These are phyloP conservation scores for Thalassarche chlororhynchos DNA, from an alignment of 2,113 vertebrate genomes.

Conservation along the genomic window DNA sequence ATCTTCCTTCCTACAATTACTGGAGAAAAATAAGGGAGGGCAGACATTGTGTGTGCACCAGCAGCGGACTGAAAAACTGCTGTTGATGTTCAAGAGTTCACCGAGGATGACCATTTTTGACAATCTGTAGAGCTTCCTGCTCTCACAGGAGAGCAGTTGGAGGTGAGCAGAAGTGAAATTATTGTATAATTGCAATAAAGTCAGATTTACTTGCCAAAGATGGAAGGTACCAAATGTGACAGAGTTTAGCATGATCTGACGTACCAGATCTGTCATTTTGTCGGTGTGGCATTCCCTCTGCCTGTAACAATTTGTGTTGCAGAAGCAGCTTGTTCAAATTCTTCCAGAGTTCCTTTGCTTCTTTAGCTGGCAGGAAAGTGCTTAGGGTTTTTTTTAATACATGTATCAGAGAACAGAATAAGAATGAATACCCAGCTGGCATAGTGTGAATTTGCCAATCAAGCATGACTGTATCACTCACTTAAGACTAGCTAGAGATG, in stretches of 20 bases:
- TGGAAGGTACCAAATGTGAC: not conserved
- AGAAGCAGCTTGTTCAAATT: constrained; percentile 10
- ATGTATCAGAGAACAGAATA: constrained; percentile 30
- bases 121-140: not conserved
- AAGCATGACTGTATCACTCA: constrained; percentile 7
- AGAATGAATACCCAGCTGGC: constrained; percentile 49
- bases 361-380: not conserved
- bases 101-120: not conserved
- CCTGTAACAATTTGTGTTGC: not conserved
- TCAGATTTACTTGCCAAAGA: not conserved
- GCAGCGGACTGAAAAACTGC: not conserved
- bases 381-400: not conserved
- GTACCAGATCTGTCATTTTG: not conserved
- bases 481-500: constrained; percentile 14
- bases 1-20: not conserved
- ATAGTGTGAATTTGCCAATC: constrained; percentile 49
- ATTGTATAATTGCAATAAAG: not conserved
- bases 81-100: not conserved
- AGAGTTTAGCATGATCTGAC: not conserved
- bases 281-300: not conserved
- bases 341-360: not conserved
- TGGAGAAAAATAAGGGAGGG: not conserved
- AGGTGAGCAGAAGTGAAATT: constrained; percentile 21
- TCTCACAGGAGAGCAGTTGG: not conserved
- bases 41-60: not conserved